Evolutionary conservation across 2,888 invertebrate species (phyloP).

Genomic region (Euclidia mi): DNA sequence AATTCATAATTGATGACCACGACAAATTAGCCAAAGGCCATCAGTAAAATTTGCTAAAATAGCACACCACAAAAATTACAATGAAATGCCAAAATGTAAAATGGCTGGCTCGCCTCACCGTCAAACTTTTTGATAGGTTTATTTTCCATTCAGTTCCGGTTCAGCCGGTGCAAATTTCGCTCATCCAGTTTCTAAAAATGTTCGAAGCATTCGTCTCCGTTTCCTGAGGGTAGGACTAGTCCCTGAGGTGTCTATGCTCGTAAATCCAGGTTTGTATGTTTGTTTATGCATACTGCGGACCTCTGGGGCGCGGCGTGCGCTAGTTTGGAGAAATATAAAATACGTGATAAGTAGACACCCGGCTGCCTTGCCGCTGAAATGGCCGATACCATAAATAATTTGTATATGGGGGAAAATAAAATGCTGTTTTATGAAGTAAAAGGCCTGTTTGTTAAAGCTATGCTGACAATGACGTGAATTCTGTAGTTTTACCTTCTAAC

Average conservation of each 20-base stretch:
- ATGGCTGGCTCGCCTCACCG: conserved; percentile 29
- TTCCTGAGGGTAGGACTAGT: conserved; percentile 47
- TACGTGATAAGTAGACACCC: conserved; percentile 25
- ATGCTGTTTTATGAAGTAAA: no score
- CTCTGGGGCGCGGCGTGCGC: conserved; percentile 39
- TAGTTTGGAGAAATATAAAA: conserved; percentile 36
- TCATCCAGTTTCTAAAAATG: conserved; percentile 51
- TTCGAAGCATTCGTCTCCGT: conserved; percentile 39
- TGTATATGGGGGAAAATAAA: no score
- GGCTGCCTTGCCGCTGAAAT: conserved; percentile 5
- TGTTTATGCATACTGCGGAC: conserved; percentile 60
- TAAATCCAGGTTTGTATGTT: conserved; percentile 66
- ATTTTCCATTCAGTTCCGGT: conserved; percentile 50
- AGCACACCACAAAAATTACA: conserved; percentile 30
- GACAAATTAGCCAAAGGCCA: conserved; percentile 8
- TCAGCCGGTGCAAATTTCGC: conserved; percentile 26
- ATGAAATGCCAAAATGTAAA: conserved; percentile 30
- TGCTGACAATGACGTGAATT: no score
- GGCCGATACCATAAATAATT: no score
- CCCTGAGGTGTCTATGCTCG: conserved; percentile 59
- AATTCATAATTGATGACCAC: no score
- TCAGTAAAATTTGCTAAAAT: conserved; percentile 25
- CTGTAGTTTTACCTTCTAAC: no score
- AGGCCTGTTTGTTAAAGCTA: no score
- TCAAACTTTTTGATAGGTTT: conserved; percentile 48